Evolutionary conservation across 2,888 invertebrate species (phyloP).

Genomic region (Agrotis segetum): DNA sequence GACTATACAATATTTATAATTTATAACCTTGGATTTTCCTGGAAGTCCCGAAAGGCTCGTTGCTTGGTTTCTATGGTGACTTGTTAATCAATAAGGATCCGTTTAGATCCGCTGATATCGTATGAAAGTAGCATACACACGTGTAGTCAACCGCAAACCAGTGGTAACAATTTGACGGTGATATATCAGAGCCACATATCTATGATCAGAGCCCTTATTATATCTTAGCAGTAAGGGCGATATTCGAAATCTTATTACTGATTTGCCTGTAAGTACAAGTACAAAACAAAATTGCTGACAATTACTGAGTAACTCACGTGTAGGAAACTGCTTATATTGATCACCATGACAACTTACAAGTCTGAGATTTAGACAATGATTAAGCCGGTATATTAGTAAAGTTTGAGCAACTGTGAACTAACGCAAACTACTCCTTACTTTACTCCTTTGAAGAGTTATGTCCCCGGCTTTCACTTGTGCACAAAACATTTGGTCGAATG

Average conservation of each 20-base stretch:
- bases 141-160: not conserved
- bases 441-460: conserved; percentile 25
- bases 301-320: not conserved
- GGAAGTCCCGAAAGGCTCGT: conserved; percentile 11
- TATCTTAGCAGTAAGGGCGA: not conserved
- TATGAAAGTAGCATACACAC: not conserved
- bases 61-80: conserved; percentile 41
- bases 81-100: conserved; percentile 42
- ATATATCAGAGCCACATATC: too few relatives aligned
- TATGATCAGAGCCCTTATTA: too few relatives aligned
- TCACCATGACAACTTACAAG: not conserved
- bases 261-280: not conserved
- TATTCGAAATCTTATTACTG: not conserved
- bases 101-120: conserved; percentile 3
- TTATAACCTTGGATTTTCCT: conserved; percentile 7
- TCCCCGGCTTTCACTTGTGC: not conserved
- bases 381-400: conserved; percentile 11
- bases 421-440: not conserved
- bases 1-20: conserved; percentile 15
- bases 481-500: conserved; percentile 17
- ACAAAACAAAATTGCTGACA: not conserved
- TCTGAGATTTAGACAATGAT: not conserved
- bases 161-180: not conserved
- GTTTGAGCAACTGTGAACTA: conserved; percentile 35
- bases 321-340: not conserved